A percentile compares a stretch with the other conserved stretches of the same genome.
These are phyloP conservation scores for Regulus satrapa DNA, from an alignment of 2,113 vertebrate species.

Conservation along the genomic window DNA sequence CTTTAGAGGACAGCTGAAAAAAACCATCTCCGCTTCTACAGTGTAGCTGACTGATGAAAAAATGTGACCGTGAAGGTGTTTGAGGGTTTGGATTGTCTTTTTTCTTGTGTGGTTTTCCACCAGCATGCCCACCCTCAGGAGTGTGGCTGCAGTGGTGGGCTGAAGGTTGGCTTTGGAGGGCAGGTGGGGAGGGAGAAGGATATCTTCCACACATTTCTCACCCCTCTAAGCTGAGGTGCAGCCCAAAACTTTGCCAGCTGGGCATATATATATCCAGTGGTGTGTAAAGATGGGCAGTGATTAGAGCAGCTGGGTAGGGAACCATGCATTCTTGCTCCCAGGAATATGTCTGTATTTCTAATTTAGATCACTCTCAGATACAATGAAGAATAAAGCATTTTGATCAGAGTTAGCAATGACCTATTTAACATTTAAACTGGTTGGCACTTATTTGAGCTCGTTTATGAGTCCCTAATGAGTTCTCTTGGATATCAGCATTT, in stretches of 20 bases:
- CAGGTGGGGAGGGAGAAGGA: background rate
- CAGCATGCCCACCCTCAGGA: background rate
- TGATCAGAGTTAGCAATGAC: constrained; percentile 49
- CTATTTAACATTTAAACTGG: constrained; percentile 71
- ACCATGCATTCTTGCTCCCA: background rate
- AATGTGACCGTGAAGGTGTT: background rate
- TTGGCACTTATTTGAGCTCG: constrained; percentile 64
- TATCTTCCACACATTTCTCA: background rate
- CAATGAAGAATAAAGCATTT: constrained; percentile 61
- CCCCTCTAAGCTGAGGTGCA: background rate
- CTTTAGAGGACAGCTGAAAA: background rate
- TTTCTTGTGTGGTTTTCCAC: background rate
- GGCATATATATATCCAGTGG: background rate
- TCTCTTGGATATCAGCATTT: constrained; percentile 70
- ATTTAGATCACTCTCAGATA: constrained; percentile 37
- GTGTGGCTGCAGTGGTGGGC: accelerated
- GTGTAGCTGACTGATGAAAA: background rate
- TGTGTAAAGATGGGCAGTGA: background rate
- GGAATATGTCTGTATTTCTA: constrained; percentile 26
- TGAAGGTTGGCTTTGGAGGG: background rate
- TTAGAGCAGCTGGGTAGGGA: background rate
- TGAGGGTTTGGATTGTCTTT: background rate
- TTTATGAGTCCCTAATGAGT: constrained; percentile 61
- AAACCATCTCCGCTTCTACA: background rate
- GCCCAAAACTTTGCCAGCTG: background rate